These are phyloP conservation scores for Platypus cylindrus DNA, from an alignment of 2,888 invertebrate species.

Conservation along the genomic window DNA sequence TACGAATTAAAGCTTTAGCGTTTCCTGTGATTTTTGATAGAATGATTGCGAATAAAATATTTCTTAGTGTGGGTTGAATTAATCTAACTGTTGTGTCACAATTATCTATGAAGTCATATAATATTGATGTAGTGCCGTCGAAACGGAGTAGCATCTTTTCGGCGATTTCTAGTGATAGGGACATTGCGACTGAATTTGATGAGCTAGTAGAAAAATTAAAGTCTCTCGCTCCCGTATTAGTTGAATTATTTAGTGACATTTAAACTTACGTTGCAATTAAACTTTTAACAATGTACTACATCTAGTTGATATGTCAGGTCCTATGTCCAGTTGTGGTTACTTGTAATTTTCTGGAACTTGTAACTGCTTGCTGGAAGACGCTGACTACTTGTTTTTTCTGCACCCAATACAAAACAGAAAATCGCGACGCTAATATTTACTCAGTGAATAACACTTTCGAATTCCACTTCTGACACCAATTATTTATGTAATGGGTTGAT, in stretches of 20 bases:
- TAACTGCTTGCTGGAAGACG: not conserved
- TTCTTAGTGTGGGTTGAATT: not conserved
- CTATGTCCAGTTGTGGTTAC: not conserved
- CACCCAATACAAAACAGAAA: not conserved
- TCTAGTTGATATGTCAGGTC: not conserved
- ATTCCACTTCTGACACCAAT: not conserved
- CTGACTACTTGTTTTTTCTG: not conserved
- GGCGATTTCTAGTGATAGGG: not conserved
- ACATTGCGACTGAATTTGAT: not conserved
- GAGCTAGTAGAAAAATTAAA: too few relatives aligned
- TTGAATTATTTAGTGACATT: too few relatives aligned
- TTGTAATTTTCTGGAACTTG: not conserved
- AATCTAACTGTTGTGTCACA: not conserved
- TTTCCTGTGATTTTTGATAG: conserved; percentile 17
- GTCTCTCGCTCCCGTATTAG: too few relatives aligned
- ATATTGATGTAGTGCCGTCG: not conserved
- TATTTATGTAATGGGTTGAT: not conserved
- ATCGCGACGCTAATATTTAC: not conserved
- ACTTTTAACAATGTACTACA: too few relatives aligned
- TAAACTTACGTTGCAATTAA: too few relatives aligned
- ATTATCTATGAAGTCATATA: not conserved
- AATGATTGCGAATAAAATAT: not conserved
- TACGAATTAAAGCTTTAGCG: conserved; percentile 17
- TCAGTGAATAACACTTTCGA: not conserved
- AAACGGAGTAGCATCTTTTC: not conserved